Percentiles rank a stretch among this genome's conserved stretches.
Conservation (phyloP, 1,140 invertebrate species). For the Diorhabda sublineata region DNA sequence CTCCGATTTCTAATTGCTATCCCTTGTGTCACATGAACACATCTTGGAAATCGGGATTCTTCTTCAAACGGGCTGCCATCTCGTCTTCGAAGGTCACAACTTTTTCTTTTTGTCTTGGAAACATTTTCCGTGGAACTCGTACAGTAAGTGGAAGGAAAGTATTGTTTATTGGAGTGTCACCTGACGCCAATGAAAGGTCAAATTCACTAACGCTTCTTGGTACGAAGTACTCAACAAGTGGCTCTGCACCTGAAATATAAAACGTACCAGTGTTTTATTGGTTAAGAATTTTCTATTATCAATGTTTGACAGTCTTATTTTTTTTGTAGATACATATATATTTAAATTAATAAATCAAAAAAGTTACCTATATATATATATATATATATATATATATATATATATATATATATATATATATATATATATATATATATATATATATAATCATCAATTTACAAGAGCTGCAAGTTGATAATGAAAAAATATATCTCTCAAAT, state of each 20-base stretch:
- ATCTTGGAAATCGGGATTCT: slow-evolving; percentile 50
- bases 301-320: no score
- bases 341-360: no score
- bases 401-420: no score
- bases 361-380: no score
- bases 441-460: no score
- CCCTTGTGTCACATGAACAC: slow-evolving; percentile 61
- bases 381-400: no score
- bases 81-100: slow-evolving; percentile 82
- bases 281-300: no score
- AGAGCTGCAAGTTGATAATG: no score
- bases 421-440: no score
- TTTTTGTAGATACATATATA: no score
- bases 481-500: no score
- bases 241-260: slow-evolving; percentile 46
- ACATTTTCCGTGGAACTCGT: slow-evolving; percentile 38
- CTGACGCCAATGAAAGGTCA: slow-evolving; percentile 61
- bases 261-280: no score
- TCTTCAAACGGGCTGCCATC: slow-evolving; percentile 42
- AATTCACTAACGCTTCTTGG: slow-evolving; percentile 78
- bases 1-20: slow-evolving; percentile 38
- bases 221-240: slow-evolving; percentile 75
- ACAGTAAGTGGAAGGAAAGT: slow-evolving; percentile 41
- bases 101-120: slow-evolving; percentile 54
- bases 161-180: slow-evolving; percentile 37